phyloP scores from a whole-genome alignment of 2,113 vertebrate species.

The Vulpes ferrilata region DNA sequence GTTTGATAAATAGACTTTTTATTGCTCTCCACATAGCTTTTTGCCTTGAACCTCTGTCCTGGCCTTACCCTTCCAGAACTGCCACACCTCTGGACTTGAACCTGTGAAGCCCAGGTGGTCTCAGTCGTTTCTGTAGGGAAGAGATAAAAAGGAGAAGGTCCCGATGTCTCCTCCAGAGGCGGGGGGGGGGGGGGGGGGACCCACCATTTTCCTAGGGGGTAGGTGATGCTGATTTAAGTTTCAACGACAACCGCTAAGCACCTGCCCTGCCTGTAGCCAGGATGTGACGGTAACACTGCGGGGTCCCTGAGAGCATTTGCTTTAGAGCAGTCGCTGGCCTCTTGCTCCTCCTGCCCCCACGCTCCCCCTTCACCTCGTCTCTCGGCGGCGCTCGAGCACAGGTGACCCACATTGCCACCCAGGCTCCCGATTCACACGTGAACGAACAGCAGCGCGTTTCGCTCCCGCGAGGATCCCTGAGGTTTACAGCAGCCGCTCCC shows the following conservation, averaged over 20 bases:
- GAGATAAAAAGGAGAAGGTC: neutral
- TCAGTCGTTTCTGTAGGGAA: neutral
- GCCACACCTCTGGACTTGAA: slow-evolving; percentile 39
- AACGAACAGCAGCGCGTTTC: neutral
- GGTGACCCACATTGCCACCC: slow-evolving; percentile 73
- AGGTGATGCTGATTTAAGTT: neutral
- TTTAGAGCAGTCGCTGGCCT: neutral
- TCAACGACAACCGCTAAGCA: neutral
- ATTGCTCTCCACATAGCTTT: neutral
- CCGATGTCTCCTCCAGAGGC: neutral
- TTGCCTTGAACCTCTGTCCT: neutral
- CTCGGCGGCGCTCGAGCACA: neutral
- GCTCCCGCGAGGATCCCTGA: neutral
- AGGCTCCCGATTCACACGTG: slow-evolving; percentile 62
- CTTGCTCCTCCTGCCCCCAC: neutral
- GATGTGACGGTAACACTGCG: neutral
- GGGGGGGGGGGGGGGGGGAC: too few relatives aligned
- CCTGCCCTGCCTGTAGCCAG: neutral
- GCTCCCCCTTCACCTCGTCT: neutral
- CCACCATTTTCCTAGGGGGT: neutral
- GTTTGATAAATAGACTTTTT: neutral
- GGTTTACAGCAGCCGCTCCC: neutral
- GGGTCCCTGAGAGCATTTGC: neutral
- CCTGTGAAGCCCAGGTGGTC: neutral
- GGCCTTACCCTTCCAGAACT: neutral